Evolutionary conservation across 2,888 invertebrate genomes (phyloP).

Genomic region (Osedax frankpressi): DNA sequence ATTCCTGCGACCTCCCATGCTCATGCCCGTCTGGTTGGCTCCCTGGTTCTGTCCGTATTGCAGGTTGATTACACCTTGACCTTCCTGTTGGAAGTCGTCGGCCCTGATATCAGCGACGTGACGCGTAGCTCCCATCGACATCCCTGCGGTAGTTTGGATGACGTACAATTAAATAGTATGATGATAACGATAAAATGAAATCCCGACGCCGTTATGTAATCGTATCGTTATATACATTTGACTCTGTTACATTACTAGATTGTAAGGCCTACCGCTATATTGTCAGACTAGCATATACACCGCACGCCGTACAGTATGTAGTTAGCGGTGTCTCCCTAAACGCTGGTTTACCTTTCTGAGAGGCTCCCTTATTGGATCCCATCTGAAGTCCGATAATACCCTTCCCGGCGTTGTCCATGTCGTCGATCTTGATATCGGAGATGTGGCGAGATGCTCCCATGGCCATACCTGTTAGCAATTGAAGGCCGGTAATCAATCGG

Average conservation of each 20-base stretch:
- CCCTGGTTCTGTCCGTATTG: slow-evolving; percentile 43
- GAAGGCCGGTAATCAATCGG: too few species aligned
- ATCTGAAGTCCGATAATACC: slow-evolving; percentile 34
- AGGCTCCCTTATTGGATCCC: slow-evolving; percentile 38
- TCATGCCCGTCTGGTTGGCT: slow-evolving; percentile 41
- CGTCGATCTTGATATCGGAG: slow-evolving; percentile 25
- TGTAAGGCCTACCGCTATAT: too few species aligned
- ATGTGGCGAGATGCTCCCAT: slow-evolving; percentile 35
- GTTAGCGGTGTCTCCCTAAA: too few species aligned
- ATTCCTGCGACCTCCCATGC: slow-evolving; percentile 37
- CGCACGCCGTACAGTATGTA: too few species aligned
- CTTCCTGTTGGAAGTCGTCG: slow-evolving; percentile 35
- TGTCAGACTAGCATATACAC: too few species aligned
- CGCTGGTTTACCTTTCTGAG: slow-evolving; percentile 39
- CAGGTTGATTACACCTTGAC: slow-evolving; percentile 36
- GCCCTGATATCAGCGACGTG: slow-evolving; percentile 41
- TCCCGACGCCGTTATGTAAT: too few species aligned
- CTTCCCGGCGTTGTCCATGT: slow-evolving; percentile 21
- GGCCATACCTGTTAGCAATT: slow-evolving; percentile 37
- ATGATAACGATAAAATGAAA: too few species aligned
- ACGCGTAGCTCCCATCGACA: slow-evolving; percentile 39
- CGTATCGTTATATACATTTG: too few species aligned
- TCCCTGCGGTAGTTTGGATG: slow-evolving; percentile 28
- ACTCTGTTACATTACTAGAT: too few species aligned
- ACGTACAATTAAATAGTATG: background rate